A percentile compares a stretch with the other conserved stretches of the same genome.
Evolutionary conservation across 1,140 invertebrate species (phyloP).

Genomic region (Carcinoscorpius rotundicauda): DNA sequence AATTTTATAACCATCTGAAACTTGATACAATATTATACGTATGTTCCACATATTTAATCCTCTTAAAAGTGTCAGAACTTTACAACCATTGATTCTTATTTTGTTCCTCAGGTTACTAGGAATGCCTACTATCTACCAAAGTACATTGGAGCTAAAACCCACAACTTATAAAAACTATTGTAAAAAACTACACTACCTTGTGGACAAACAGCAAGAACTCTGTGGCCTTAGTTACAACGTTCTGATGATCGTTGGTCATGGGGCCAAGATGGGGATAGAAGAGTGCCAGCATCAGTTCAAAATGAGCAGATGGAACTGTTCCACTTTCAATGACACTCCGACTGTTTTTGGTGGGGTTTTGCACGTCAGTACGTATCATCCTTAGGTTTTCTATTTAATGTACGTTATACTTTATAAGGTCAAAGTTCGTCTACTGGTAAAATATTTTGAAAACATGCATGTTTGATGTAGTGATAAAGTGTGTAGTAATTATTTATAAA

Average conservation of each 20-base stretch:
- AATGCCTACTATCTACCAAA: slow-evolving; percentile 22
- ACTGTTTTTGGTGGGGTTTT: slow-evolving; percentile 54
- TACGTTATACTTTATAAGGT: too few relatives aligned
- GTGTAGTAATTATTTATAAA: too few relatives aligned
- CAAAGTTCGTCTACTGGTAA: too few relatives aligned
- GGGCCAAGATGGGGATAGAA: slow-evolving; percentile 67
- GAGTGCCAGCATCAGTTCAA: slow-evolving; percentile 84
- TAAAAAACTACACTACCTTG: slow-evolving; percentile 36
- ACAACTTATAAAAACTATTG: slow-evolving; percentile 32
- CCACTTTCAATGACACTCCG: slow-evolving; percentile 47
- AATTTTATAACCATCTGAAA: too few relatives aligned
- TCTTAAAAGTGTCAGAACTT: too few relatives aligned
- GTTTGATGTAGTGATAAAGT: too few relatives aligned
- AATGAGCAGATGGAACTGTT: slow-evolving; percentile 80
- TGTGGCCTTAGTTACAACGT: slow-evolving; percentile 37
- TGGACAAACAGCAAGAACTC: slow-evolving; percentile 37
- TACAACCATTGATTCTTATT: neutral
- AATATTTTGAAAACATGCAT: too few relatives aligned
- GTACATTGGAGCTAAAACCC: slow-evolving; percentile 27
- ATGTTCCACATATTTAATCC: too few relatives aligned
- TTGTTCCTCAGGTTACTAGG: slow-evolving; percentile 20
- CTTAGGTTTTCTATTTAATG: too few relatives aligned
- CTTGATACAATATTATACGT: too few relatives aligned
- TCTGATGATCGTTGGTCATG: slow-evolving; percentile 42
- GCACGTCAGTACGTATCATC: slow-evolving; percentile 30